phyloP scores from a whole-genome alignment of 2,888 invertebrate species.

The Polyommatus icarus region DNA sequence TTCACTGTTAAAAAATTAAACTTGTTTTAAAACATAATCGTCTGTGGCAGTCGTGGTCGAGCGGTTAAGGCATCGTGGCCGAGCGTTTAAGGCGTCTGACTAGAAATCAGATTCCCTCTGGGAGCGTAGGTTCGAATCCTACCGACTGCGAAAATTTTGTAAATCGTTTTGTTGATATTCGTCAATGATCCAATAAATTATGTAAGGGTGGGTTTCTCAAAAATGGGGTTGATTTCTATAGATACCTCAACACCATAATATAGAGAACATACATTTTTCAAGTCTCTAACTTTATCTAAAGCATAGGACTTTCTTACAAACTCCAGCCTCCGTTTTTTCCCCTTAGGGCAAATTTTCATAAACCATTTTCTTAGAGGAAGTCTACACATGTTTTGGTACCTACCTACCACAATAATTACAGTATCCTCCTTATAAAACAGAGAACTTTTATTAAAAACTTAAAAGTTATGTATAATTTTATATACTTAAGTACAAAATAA shows the following conservation, averaged over 20 bases:
- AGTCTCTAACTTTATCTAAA: neutral
- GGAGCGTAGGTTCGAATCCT: constrained; percentile 95
- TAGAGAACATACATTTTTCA: neutral
- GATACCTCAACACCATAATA: neutral
- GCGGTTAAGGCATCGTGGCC: constrained; percentile 94
- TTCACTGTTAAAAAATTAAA: neutral
- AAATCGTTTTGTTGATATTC: neutral
- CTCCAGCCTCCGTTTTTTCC: too few species aligned
- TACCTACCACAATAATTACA: too few species aligned
- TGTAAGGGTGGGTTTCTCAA: too few species aligned
- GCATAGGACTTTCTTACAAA: neutral
- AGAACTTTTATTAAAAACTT: too few species aligned
- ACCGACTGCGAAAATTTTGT: constrained; percentile 84
- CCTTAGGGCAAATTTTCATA: too few species aligned
- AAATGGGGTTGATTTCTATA: too few species aligned
- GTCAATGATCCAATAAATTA: neutral
- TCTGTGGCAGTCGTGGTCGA: constrained; percentile 89
- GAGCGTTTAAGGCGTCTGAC: constrained; percentile 94
- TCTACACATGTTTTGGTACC: too few species aligned
- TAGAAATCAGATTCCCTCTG: constrained; percentile 95
- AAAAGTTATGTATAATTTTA: too few species aligned
- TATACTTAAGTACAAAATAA: too few species aligned
- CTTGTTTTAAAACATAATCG: neutral
- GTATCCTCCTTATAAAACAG: too few species aligned
- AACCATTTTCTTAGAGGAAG: too few species aligned